These are phyloP conservation scores for Australoheros facetus DNA, from an alignment of 2,797 vertebrate species.

Conservation along the genomic window DNA sequence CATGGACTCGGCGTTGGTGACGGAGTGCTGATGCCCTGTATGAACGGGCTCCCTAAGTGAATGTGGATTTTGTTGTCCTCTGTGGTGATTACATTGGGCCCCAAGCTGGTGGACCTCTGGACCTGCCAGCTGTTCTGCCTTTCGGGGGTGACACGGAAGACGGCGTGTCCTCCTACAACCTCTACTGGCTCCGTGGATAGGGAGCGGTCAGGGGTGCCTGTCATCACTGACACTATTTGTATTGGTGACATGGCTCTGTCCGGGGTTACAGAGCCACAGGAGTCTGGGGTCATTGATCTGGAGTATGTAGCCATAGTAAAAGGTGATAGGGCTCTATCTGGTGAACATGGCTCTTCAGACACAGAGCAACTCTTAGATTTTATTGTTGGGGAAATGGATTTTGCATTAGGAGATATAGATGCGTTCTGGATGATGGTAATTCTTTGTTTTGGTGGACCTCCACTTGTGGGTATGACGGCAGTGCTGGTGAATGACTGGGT, in stretches of 20 bases:
- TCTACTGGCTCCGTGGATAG: slow-evolving; percentile 85
- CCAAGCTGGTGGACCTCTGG: slow-evolving; percentile 92
- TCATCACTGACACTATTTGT: slow-evolving; percentile 88
- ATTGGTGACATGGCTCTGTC: slow-evolving; percentile 93
- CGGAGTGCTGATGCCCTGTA: slow-evolving; percentile 85
- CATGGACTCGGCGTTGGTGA: slow-evolving; percentile 82
- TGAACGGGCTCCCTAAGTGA: slow-evolving; percentile 92
- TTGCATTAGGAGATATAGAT: slow-evolving; percentile 84
- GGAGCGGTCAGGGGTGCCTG: slow-evolving; percentile 86
- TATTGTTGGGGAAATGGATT: slow-evolving; percentile 84
- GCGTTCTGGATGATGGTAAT: slow-evolving; percentile 96
- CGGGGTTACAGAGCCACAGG: slow-evolving; percentile 87
- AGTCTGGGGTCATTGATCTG: slow-evolving; percentile 89
- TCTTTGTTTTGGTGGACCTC: slow-evolving; percentile 91
- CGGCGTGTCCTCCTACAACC: slow-evolving; percentile 84
- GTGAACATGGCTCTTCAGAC: slow-evolving; percentile 81
- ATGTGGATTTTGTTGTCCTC: slow-evolving; percentile 99
- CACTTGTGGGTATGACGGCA: slow-evolving; percentile 93
- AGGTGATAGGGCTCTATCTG: slow-evolving; percentile 86
- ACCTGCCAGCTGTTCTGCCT: slow-evolving; percentile 92
- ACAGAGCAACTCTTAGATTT: slow-evolving; percentile 83
- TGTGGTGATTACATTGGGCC: slow-evolving; percentile 94
- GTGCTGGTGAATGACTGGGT: slow-evolving; percentile 93
- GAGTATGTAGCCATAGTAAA: slow-evolving; percentile 87
- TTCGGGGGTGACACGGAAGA: slow-evolving; percentile 93